phyloP scores from a whole-genome alignment of 2,888 invertebrate genomes.

The Aromia moschata region DNA sequence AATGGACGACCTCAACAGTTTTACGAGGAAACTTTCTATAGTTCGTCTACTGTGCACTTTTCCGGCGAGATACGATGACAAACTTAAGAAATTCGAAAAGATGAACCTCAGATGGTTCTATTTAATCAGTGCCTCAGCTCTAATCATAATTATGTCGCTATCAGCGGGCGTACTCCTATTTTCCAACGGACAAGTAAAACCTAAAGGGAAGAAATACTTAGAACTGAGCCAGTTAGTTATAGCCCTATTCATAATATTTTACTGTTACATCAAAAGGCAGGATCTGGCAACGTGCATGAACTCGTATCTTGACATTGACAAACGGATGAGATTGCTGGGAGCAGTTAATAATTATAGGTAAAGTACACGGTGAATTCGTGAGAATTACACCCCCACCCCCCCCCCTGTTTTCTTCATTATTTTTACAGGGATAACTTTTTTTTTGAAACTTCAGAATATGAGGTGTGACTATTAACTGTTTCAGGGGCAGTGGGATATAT shows the following conservation, averaged over 20 bases:
- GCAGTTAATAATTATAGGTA: conserved; percentile 18
- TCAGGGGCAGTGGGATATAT: too few species aligned
- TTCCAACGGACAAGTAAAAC: neutral
- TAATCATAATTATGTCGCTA: neutral
- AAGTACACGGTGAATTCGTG: too few species aligned
- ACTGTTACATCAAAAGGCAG: neutral
- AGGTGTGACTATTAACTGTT: too few species aligned
- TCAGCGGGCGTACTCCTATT: conserved; percentile 2
- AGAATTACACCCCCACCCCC: too few species aligned
- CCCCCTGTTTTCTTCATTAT: too few species aligned
- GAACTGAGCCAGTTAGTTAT: conserved; percentile 3
- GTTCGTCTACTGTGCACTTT: conserved; percentile 6
- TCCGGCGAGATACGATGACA: conserved; percentile 4
- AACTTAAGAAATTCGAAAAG: conserved; percentile 10
- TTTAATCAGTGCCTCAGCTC: neutral
- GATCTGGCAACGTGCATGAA: conserved; percentile 6
- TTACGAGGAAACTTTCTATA: neutral
- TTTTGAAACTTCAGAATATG: too few species aligned
- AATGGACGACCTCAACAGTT: neutral
- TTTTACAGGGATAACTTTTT: too few species aligned
- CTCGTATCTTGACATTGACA: conserved; percentile 4
- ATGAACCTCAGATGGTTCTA: conserved; percentile 2
- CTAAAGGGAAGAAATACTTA: neutral
- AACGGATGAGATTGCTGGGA: conserved; percentile 12
- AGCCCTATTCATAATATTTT: conserved; percentile 3